Evolutionary conservation across 2,888 invertebrate species (phyloP).

Genomic region (Rhagium mordax): DNA sequence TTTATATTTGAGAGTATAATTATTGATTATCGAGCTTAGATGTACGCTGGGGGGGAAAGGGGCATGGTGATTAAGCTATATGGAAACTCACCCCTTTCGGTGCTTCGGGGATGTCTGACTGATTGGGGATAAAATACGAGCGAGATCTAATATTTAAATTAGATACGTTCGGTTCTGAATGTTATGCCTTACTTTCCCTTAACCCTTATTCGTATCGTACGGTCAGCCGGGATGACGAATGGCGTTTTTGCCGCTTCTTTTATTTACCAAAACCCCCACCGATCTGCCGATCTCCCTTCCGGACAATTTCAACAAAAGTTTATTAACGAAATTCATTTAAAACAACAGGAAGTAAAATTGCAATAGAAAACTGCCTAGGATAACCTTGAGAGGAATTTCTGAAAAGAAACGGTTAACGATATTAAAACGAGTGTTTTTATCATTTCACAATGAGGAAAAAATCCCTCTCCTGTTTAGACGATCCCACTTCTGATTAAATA

Average conservation of each 20-base stretch:
- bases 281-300: not conserved
- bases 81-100: slow-evolving; percentile 73
- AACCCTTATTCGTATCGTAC: slow-evolving; percentile 41
- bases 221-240: slow-evolving; percentile 48
- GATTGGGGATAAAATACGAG: slow-evolving; percentile 70
- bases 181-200: slow-evolving; percentile 47
- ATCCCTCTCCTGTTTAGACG: slow-evolving; percentile 40
- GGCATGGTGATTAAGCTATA: slow-evolving; percentile 74
- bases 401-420: no score
- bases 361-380: no score
- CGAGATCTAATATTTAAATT: slow-evolving; percentile 71
- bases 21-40: slow-evolving; percentile 75
- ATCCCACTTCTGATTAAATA: slow-evolving; percentile 48
- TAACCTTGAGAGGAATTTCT: no score
- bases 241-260: slow-evolving; percentile 40
- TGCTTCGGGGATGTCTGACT: slow-evolving; percentile 65
- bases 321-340: not conserved
- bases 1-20: slow-evolving; percentile 77
- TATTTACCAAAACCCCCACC: slow-evolving; percentile 37
- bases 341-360: no score
- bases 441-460: not conserved
- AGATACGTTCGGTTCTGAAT: slow-evolving; percentile 59
- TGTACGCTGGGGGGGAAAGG: slow-evolving; percentile 67
- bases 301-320: not conserved
- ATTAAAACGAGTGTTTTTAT: no score